These are phyloP conservation scores for Pantala flavescens DNA, from an alignment of 1,140 invertebrate species.

Conservation along the genomic window DNA sequence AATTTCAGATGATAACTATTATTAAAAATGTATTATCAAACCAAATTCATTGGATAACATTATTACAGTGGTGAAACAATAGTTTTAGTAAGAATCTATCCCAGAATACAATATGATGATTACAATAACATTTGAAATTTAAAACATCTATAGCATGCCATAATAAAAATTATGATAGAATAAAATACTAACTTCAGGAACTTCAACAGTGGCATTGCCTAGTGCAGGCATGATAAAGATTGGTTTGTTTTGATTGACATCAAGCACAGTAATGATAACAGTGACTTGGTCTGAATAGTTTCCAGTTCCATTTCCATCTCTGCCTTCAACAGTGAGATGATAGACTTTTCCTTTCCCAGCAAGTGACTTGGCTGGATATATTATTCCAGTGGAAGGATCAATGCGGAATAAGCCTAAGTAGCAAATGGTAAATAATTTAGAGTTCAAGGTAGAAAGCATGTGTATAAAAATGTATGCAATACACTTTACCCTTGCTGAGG, in stretches of 20 bases:
- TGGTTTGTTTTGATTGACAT: slow-evolving; percentile 77
- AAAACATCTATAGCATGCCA: not conserved
- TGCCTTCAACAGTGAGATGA: slow-evolving; percentile 58
- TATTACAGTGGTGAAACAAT: no score
- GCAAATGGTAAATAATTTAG: not conserved
- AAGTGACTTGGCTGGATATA: slow-evolving; percentile 62
- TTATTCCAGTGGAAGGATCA: slow-evolving; percentile 59
- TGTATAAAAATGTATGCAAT: no score
- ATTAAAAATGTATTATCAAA: no score
- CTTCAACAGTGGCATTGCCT: slow-evolving; percentile 60
- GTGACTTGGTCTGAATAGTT: slow-evolving; percentile 53
- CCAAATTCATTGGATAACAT: slow-evolving; percentile 15
- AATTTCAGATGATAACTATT: no score
- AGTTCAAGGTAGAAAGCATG: no score
- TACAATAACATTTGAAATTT: slow-evolving; percentile 21
- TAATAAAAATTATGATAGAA: no score
- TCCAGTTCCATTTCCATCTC: slow-evolving; percentile 58
- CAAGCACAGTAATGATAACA: slow-evolving; percentile 65
- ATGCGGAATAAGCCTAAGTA: slow-evolving; percentile 55
- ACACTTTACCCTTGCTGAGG: no score
- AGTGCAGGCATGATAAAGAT: slow-evolving; percentile 67
- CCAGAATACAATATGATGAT: not conserved
- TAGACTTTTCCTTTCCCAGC: slow-evolving; percentile 50
- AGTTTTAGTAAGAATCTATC: no score
- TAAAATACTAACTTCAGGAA: slow-evolving; percentile 53